Evolutionary conservation across 2,888 invertebrate genomes (phyloP), one percentile per base, ranked within the genome.

Genomic region (Lasius platythorax): DNA sequence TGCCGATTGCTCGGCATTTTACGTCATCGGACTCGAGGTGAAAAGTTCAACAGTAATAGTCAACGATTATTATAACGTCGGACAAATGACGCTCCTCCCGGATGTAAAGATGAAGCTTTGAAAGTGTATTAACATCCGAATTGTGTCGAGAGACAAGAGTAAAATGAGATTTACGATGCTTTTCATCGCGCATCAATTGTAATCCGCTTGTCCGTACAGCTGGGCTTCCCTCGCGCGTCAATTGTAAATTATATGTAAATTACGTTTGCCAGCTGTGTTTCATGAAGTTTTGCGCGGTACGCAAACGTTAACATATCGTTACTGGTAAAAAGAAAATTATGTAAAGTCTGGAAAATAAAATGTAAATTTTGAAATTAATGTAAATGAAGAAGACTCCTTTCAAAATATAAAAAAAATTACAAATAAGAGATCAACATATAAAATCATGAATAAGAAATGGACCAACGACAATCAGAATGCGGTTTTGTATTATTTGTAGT

Each of bases 231-330:
- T 68, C 67, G n/a, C 68, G 30, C 56, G 40, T 78, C 68, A 67
- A 43, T 78, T 68, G 58, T 50, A 73, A 63, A 81, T 61, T 81
- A 63, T 50, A 50, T 9, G 61, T 63, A 73, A 81, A 81, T 81
- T 70, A 43, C 37, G 28, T 28, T 73, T 46, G 81, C 81, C 67
- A 72, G 63, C 30, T 50, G 73, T 46, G 33, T 28, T 73, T 73
- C 33, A 23, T 61, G 12, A 53, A 12, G 5, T 58, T 67, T 56
- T 18, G 33, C 43, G 33, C 40, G 15, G 3, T 30, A 6, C 30
- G 63, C 63, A 12, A 40, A 33, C 6, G 33, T 30, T 75, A 15
- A 11, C 33, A 46, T n/a, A 64, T 4, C 33, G 46, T n/a, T 28
- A 18, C 18, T 12, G 75, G 5, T 12, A 61, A n/a, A 30, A 33